These are phyloP conservation scores for Chloropsis cyanopogon DNA, from an alignment of 2,113 vertebrate genomes.

Conservation along the genomic window DNA sequence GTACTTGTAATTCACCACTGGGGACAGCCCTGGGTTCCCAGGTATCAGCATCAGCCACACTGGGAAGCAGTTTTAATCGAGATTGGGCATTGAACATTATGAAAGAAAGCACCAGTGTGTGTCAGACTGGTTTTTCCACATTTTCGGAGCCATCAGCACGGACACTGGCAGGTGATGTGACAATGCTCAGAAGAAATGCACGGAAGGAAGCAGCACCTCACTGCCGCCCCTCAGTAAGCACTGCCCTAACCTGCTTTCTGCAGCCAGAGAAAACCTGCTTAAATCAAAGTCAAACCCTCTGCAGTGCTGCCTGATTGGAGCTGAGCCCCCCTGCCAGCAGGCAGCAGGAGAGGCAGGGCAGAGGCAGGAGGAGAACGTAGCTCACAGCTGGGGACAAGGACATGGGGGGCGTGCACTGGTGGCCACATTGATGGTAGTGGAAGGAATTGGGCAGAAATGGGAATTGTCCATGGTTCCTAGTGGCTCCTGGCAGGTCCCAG, in stretches of 20 bases:
- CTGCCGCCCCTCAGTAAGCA: background rate
- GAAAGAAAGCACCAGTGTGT: background rate
- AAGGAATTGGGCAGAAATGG: background rate
- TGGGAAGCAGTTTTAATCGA: background rate
- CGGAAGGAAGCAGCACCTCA: background rate
- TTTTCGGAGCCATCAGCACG: fast-evolving
- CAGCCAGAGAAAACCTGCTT: background rate
- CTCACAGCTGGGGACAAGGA: background rate
- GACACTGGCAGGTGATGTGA: fast-evolving
- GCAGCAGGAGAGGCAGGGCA: background rate
- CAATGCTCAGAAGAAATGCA: background rate
- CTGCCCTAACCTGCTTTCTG: fast-evolving
- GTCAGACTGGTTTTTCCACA: background rate
- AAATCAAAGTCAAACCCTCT: background rate
- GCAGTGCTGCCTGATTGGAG: background rate
- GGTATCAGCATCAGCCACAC: background rate
- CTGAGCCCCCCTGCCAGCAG: background rate
- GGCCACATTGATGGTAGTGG: fast-evolving
- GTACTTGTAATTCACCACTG: fast-evolving
- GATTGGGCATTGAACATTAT: background rate
- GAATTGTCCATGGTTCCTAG: fast-evolving
- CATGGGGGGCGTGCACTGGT: fast-evolving
- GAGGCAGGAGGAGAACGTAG: background rate
- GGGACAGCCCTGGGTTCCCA: background rate
- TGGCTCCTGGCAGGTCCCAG: background rate